Conservation (phyloP, 2,888 invertebrate species). For the Lasioglossum figueresi region DNA sequence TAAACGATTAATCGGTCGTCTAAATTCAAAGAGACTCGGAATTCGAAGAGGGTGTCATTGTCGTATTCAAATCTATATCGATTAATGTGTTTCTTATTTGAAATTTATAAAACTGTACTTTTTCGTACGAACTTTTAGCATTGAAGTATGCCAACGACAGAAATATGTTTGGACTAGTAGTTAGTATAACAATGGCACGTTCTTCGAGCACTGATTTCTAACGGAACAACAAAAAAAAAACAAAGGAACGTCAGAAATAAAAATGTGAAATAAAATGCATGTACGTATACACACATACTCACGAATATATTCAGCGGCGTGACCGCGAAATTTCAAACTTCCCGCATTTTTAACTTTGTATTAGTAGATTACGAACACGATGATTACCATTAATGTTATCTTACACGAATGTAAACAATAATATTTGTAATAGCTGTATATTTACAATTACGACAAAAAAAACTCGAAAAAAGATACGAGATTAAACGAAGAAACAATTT, state of each 20-base stretch:
- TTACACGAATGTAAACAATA: constrained; percentile 74
- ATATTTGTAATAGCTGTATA: constrained; percentile 80
- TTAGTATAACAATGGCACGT: constrained; percentile 14
- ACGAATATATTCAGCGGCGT: constrained; percentile 60
- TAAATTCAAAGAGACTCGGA: constrained; percentile 57
- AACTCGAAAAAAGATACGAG: constrained; percentile 55
- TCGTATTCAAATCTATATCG: neutral
- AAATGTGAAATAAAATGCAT: constrained; percentile 41
- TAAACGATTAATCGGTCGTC: constrained; percentile 56
- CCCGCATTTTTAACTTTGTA: constrained; percentile 81
- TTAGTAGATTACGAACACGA: constrained; percentile 75
- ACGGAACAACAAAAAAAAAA: constrained; percentile 18
- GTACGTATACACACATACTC: constrained; percentile 50
- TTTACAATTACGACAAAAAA: constrained; percentile 63
- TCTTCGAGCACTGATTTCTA: constrained; percentile 50
- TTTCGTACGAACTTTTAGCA: neutral
- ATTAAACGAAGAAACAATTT: constrained; percentile 61
- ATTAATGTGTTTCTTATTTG: neutral
- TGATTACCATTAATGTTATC: constrained; percentile 74
- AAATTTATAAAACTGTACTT: neutral
- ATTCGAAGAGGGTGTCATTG: constrained; percentile 52
- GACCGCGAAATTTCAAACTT: constrained; percentile 73
- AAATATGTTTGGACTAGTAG: neutral
- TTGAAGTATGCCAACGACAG: neutral
- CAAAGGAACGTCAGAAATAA: constrained; percentile 22